Percentiles rank a stretch among this genome's conserved stretches.
These are phyloP conservation scores for Phoebastria nigripes DNA, from an alignment of 2,797 vertebrate species.

Conservation along the genomic window DNA sequence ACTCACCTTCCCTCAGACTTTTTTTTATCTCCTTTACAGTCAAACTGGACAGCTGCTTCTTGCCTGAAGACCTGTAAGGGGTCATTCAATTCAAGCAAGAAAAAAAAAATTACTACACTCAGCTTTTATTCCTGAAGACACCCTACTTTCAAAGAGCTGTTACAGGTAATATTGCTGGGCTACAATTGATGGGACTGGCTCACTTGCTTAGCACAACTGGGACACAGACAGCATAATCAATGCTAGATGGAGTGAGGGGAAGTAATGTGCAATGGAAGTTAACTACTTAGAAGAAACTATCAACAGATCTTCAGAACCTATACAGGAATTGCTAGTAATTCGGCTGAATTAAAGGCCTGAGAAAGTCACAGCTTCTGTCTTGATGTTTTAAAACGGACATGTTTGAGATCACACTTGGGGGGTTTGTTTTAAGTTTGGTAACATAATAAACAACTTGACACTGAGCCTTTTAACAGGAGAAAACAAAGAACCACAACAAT, in stretches of 20 bases:
- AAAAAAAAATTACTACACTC: too few species aligned
- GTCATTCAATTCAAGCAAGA: not conserved
- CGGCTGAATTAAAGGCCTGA: not conserved
- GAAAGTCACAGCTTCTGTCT: not conserved
- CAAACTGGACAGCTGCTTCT: not conserved
- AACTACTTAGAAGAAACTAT: not conserved
- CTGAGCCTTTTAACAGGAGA: not conserved
- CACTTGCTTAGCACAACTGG: not conserved
- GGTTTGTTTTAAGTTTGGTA: not conserved
- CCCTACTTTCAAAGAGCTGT: not conserved
- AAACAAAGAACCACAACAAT: not conserved
- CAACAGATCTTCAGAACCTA: not conserved
- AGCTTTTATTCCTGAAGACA: not conserved
- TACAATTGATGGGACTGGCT: not conserved
- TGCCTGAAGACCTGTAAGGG: not conserved
- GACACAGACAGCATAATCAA: fast-evolving
- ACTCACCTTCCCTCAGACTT: not conserved
- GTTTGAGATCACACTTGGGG: not conserved
- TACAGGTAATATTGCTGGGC: not conserved
- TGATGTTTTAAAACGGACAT: fast-evolving
- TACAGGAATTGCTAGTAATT: not conserved
- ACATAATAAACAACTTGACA: not conserved
- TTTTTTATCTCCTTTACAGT: not conserved
- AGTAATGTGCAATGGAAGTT: not conserved
- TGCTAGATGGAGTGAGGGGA: not conserved